These are phyloP conservation scores for Cynopterus brachyotis DNA, from an alignment of 2,113 vertebrate species.

Conservation along the genomic window DNA sequence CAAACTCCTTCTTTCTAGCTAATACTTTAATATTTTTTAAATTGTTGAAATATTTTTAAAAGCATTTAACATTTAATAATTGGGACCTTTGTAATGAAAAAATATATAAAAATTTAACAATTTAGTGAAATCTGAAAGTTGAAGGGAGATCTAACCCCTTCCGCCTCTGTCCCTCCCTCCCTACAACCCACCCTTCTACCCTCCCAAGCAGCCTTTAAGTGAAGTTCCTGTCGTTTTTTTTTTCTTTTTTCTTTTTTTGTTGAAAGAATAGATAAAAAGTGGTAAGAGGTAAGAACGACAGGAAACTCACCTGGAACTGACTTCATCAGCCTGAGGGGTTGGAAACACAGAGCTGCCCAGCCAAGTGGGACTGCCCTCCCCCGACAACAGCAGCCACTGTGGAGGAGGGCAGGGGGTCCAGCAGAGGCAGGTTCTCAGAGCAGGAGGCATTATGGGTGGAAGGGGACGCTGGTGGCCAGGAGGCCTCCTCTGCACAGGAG, in stretches of 20 bases:
- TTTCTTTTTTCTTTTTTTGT: neutral
- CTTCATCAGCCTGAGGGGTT: neutral
- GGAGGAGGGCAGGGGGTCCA: neutral
- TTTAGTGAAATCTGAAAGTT: neutral
- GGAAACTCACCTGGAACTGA: constrained; percentile 1
- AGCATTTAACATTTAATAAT: neutral
- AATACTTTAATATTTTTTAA: neutral
- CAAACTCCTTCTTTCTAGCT: neutral
- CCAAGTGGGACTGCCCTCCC: neutral
- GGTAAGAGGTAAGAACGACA: neutral
- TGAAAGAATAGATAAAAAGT: neutral
- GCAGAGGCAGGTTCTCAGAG: neutral
- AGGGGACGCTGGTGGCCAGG: neutral
- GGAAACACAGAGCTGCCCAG: neutral
- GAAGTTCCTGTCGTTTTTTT: neutral
- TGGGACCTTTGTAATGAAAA: neutral
- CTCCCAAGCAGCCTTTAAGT: neutral
- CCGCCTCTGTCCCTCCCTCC: neutral
- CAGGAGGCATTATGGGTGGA: neutral
- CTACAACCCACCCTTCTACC: too few species aligned
- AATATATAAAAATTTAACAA: neutral
- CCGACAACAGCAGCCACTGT: neutral
- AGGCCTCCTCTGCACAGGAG: neutral
- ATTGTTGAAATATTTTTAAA: neutral
- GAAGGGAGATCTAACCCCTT: neutral